phyloP scores from a whole-genome alignment of 2,113 vertebrate genomes.

The Gnathonemus echidnorhynchus region DNA sequence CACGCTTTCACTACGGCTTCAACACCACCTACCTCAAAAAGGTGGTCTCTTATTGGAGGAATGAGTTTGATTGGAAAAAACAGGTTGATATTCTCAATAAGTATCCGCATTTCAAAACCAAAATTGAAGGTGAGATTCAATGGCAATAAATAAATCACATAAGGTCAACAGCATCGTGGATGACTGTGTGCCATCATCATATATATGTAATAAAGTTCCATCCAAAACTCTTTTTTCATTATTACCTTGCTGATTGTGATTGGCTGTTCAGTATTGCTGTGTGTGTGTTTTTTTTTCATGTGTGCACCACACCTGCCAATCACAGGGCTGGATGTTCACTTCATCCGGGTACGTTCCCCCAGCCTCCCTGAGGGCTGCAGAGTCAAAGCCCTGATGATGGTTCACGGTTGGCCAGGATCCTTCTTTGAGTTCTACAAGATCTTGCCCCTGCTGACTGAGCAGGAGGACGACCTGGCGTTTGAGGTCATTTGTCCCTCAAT shows the following conservation, averaged over 20 bases:
- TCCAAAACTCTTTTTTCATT: neutral
- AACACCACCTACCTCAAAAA: slow-evolving; percentile 64
- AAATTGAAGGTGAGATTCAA: slow-evolving; percentile 71
- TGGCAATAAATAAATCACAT: neutral
- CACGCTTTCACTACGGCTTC: slow-evolving; percentile 74
- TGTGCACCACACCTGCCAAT: slow-evolving; percentile 18
- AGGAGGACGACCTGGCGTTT: slow-evolving; percentile 57
- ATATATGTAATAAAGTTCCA: neutral
- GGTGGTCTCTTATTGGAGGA: slow-evolving; percentile 76
- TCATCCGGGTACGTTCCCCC: slow-evolving; percentile 68
- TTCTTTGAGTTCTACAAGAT: slow-evolving; percentile 85
- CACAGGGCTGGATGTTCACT: slow-evolving; percentile 76
- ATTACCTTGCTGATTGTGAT: neutral
- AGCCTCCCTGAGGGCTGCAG: slow-evolving; percentile 42
- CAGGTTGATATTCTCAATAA: slow-evolving; percentile 74
- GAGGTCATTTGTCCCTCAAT: slow-evolving; percentile 84
- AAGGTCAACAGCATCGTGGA: neutral
- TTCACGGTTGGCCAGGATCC: slow-evolving; percentile 85
- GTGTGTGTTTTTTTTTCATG: neutral
- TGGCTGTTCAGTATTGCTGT: neutral
- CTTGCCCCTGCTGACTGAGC: slow-evolving; percentile 69
- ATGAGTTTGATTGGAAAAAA: slow-evolving; percentile 74
- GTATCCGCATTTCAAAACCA: slow-evolving; percentile 79
- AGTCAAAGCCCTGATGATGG: slow-evolving; percentile 69
- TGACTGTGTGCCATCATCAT: neutral